phyloP scores from a whole-genome alignment of 1,140 invertebrate genomes.

The Spodoptera litura region DNA sequence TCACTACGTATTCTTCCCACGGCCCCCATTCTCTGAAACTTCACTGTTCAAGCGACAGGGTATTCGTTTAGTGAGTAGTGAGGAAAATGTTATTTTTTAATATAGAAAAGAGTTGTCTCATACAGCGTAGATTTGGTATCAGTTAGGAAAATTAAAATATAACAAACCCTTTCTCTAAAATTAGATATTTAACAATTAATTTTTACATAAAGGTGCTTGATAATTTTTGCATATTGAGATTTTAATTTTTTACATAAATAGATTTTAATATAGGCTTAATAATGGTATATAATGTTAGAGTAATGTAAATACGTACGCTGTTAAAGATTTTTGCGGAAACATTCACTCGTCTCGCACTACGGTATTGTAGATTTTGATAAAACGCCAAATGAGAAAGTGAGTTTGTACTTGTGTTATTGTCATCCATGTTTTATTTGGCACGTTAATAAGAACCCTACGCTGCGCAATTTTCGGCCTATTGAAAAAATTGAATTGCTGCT shows the following conservation, averaged over 20 bases:
- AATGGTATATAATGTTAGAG: constrained; percentile 25
- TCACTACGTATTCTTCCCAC: not conserved
- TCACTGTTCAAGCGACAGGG: constrained; percentile 55
- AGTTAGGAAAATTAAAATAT: constrained; percentile 1
- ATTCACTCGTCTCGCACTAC: constrained; percentile 35
- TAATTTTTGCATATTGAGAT: constrained; percentile 53
- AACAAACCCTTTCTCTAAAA: constrained; percentile 32
- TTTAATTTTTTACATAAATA: constrained; percentile 58
- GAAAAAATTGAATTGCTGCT: constrained; percentile 12
- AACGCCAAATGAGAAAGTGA: constrained; percentile 9
- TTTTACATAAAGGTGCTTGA: constrained; percentile 57
- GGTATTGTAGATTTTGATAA: constrained; percentile 31
- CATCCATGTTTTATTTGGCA: not conserved
- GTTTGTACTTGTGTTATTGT: constrained; percentile 17
- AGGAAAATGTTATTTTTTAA: constrained; percentile 44
- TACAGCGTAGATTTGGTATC: constrained; percentile 42
- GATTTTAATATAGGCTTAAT: constrained; percentile 50
- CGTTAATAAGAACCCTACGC: not conserved
- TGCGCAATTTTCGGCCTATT: constrained; percentile 4
- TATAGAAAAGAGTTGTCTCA: constrained; percentile 19
- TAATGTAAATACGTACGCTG: constrained; percentile 43
- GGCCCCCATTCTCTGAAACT: constrained; percentile 27
- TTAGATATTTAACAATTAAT: constrained; percentile 43
- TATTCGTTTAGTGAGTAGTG: constrained; percentile 54
- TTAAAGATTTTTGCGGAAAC: constrained; percentile 37